Percentiles rank a stretch among this genome's conserved stretches.
Conservation (phyloP, 2,113 vertebrate genomes). For the Dunckerocampus dactyliophorus region DNA sequence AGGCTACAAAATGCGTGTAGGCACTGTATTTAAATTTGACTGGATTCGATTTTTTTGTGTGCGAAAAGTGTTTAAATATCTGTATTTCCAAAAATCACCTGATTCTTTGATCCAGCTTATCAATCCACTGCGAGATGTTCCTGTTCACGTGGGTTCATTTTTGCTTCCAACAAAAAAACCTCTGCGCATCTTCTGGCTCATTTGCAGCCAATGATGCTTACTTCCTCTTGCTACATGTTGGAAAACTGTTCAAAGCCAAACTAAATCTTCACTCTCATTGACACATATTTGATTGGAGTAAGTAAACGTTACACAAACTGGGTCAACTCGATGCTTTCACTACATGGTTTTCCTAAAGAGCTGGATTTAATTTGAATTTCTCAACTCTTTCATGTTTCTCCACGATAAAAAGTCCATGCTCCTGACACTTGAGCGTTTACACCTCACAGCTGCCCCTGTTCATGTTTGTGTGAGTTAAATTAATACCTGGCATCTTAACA, state of each 20-base stretch:
- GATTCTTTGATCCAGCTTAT: slow-evolving; percentile 8
- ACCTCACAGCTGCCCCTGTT: no score
- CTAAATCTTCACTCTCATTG: background rate
- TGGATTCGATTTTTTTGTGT: no score
- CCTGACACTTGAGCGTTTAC: no score
- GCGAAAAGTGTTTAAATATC: no score
- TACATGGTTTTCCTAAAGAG: background rate
- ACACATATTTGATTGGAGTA: background rate
- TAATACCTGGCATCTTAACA: no score
- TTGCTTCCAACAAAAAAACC: slow-evolving; percentile 2
- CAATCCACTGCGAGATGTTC: background rate
- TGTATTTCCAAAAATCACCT: no score
- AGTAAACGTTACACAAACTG: background rate
- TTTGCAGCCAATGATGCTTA: background rate
- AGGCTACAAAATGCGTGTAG: no score
- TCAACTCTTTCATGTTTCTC: background rate
- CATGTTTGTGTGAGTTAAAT: no score
- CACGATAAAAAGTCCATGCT: background rate
- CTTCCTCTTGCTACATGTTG: background rate
- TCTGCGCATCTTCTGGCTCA: slow-evolving; percentile 16
- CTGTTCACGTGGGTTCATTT: slow-evolving; percentile 1
- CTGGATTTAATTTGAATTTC: background rate
- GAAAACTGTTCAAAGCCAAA: background rate
- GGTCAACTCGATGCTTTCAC: background rate
- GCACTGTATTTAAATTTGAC: no score